Base-by-base conservation (phyloP, 2,888 invertebrate genomes). In the Xestia ashworthii region DNA sequence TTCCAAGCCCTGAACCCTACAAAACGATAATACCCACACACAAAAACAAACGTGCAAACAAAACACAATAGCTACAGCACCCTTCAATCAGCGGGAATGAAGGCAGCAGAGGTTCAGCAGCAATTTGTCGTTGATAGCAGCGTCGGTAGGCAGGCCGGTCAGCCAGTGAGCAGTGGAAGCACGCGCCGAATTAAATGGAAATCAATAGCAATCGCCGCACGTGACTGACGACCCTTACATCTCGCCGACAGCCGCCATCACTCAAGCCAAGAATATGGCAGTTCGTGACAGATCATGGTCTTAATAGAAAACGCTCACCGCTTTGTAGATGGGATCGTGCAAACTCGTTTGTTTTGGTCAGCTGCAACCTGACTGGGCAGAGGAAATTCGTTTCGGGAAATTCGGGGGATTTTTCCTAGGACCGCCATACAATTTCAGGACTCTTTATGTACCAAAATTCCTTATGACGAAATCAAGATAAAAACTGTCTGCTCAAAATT, bases 171-270 rank as follows among this genome's bases (percentile, higher is more conserved):
- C 65, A 85, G 87, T 85, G 88, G 90, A 90, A 95, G 95, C 96
- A 96, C 96, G 96, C 95, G 93, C 95, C 94, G 93, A 93, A 95
- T 96, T 96, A 96, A 96, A 96, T 95, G 95, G 94, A 95, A 96
- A 96, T 96, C 96, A 96, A 96, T 96, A 95, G 93, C 91, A 91
- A 93, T 93, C 90, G 90, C 78, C 86, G 93, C 87, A 96, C 96
- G 96, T 96, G 96, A 95, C 95, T 92, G 90, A 88, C 90, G 92
- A 90, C 92, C 93, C 92, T 93, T 90, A 90, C 91, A 92, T 92
- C 93, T 92, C 89, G 88, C 93, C 93, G 92, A 90, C 93, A 78
- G 82, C 82, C 75, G 83, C 80, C 83, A 88, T 88, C 87, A 75
- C 86, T 87, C 89, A 86, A 76, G 72, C 74, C 87, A 83, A 83